Conservation (phyloP, 1,140 invertebrate species). For the Drosophila elegans region DNA sequence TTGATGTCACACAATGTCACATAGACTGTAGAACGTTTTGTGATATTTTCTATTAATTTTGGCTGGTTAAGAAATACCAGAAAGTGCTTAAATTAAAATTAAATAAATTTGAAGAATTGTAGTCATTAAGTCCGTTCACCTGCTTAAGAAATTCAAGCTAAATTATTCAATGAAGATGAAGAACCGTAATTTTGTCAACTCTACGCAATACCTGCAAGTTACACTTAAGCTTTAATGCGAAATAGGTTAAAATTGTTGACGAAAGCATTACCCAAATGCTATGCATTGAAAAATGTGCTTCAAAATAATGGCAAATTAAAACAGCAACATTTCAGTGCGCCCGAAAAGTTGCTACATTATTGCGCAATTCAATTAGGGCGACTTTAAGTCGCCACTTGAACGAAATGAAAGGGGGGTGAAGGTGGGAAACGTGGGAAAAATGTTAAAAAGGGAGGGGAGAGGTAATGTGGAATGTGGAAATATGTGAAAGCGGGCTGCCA, state of each 20-base stretch:
- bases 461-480: background rate
- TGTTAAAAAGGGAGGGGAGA: background rate
- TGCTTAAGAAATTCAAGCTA: too few relatives aligned
- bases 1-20: background rate
- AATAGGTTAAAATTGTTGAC: background rate
- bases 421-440: conserved; percentile 10
- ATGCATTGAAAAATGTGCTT: conserved; percentile 1
- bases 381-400: conserved; percentile 35
- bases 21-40: background rate
- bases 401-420: conserved; percentile 7
- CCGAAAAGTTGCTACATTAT: conserved; percentile 29
- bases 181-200: too few relatives aligned
- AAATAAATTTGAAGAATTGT: too few relatives aligned
- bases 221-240: too few relatives aligned
- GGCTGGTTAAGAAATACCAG: too few relatives aligned
- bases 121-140: too few relatives aligned
- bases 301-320: conserved; percentile 2
- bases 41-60: background rate
- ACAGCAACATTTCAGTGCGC: background rate
- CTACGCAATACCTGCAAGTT: too few relatives aligned
- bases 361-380: conserved; percentile 40
- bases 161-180: too few relatives aligned
- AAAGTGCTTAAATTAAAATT: too few relatives aligned
- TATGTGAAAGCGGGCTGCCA: conserved; percentile 1
- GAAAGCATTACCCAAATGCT: background rate